Base-by-base conservation (phyloP, 2,113 vertebrate species). In the Mystacornis crossleyi region DNA sequence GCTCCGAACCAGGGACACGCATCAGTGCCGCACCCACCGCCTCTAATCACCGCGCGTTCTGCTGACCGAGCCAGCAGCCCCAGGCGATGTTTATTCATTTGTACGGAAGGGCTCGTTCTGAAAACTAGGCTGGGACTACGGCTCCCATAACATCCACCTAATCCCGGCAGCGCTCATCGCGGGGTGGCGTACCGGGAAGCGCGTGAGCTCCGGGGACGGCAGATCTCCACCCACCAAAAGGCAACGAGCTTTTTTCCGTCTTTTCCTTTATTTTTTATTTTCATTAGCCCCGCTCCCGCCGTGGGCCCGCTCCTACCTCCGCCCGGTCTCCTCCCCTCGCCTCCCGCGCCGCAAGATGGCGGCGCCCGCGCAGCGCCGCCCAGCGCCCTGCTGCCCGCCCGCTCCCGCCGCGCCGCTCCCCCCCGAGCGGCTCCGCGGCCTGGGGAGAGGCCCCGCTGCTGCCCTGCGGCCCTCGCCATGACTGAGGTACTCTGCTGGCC, bases 321-420 rank as follows among this genome's bases (percentile, higher is more conserved):
- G 26, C 47, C 17, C 38, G 28, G 3, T 19, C 81, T 69, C 77
- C 84, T 50, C 48, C 69, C 51, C 43, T 83, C 72, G 3, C 13
- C 62, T 62, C n/a, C 81, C 64, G 62, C 70, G 42, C 43, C n/a
- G 42, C 89, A 96, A 96, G 17, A 97, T 96, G 96, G 95, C 96
- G 83, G 64, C 48, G 48, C 28, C 62, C 36, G 5, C 15, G 8
- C 38, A 29, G 88, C 94, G 1, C 83, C 87, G 25, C 79, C 75
- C 10, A 21, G 38, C 38, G 38, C 38, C 38, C 38, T 8, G 9
- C 9, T 14, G 18, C 24, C 28, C 11, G 14, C 8, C 10, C 8
- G 36, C 31, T 12, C 15, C 55, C 55, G 13, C 34, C 25, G 61
- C 83, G 14, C 21, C 45, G 38, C 73, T 61, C 38, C 64, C 65